A percentile compares a stretch with the other conserved stretches of the same genome.
Evolutionary conservation across 2,888 invertebrate genomes (phyloP).

Genomic region (Hetaerina titia): DNA sequence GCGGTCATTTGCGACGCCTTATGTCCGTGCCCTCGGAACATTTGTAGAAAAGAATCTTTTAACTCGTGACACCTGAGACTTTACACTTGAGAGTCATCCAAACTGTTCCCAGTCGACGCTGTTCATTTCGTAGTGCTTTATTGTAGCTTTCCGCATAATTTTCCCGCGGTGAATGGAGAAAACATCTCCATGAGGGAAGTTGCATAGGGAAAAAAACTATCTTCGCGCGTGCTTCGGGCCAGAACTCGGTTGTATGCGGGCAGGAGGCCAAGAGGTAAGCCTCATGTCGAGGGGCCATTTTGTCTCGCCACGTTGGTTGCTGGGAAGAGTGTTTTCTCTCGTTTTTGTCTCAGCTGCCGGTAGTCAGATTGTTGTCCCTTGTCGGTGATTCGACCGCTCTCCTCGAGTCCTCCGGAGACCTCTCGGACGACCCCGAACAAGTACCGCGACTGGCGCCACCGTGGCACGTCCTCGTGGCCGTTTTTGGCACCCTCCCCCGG

Average conservation of each 20-base stretch:
- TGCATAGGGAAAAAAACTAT: background rate
- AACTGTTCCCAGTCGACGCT: too few relatives aligned
- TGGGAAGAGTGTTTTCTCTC: background rate
- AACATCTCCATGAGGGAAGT: background rate
- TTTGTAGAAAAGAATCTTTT: background rate
- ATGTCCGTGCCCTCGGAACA: background rate
- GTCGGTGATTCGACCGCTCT: background rate
- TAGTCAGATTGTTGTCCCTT: background rate
- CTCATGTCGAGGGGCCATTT: background rate
- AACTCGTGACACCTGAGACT: too few relatives aligned
- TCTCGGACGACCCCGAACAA: background rate
- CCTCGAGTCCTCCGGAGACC: background rate
- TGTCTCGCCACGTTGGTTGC: background rate
- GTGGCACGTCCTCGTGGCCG: background rate
- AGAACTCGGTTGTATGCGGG: background rate
- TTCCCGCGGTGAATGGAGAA: background rate
- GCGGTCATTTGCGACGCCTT: background rate
- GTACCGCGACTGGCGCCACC: background rate
- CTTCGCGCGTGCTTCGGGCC: background rate
- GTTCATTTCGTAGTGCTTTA: background rate
- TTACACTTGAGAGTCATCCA: too few relatives aligned
- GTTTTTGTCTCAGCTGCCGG: background rate
- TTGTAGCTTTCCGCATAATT: background rate
- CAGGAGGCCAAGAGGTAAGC: background rate
- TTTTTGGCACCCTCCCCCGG: background rate